These are phyloP conservation scores for Pogonocichla stellata DNA, from an alignment of 2,113 vertebrate genomes.

Conservation along the genomic window DNA sequence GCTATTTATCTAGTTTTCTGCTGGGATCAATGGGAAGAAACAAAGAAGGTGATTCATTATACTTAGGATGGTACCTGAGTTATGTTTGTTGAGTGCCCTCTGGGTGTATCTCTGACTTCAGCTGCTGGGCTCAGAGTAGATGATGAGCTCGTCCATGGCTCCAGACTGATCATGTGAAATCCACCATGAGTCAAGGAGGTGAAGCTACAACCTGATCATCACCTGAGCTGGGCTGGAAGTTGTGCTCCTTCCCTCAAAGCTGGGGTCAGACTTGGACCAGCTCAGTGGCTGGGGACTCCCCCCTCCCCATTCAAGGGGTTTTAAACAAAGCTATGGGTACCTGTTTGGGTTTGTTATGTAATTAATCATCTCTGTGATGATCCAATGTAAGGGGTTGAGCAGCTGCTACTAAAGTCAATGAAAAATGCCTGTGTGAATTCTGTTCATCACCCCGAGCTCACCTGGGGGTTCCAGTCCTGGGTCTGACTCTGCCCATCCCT, in stretches of 20 bases:
- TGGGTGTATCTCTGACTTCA: neutral
- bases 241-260: neutral
- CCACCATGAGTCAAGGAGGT: conserved; percentile 15
- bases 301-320: neutral
- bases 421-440: neutral
- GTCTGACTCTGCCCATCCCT: neutral
- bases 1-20: conserved; percentile 3
- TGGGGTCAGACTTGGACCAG: neutral
- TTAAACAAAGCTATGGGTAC: neutral
- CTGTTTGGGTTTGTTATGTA: neutral
- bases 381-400: neutral
- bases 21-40: neutral
- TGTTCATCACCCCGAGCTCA: neutral
- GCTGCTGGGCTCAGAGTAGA: neutral
- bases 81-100: neutral
- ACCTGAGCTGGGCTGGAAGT: neutral
- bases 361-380: neutral
- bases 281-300: neutral
- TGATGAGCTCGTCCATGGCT: neutral
- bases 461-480: neutral
- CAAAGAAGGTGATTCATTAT: conserved; percentile 4
- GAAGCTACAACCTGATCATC: neutral
- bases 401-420: conserved; percentile 13
- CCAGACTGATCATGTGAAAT: neutral
- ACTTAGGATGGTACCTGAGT: neutral